Evolutionary conservation across 1,140 invertebrate species (phyloP).

Genomic region (Drosophila pectinifera): DNA sequence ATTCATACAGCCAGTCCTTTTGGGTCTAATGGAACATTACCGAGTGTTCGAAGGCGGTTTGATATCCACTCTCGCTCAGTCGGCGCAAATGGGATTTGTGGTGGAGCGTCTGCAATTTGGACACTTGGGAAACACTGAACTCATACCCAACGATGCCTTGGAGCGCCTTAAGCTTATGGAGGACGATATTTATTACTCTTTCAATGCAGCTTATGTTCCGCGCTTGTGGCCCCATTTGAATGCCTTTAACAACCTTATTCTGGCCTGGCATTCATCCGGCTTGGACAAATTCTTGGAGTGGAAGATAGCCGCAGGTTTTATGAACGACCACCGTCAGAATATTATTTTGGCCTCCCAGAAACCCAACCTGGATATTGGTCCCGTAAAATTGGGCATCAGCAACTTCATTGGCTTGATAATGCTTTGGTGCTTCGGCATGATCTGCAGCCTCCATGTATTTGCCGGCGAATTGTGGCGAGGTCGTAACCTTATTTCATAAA

Average conservation of each 20-base stretch:
- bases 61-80: slow-evolving; percentile 51
- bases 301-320: slow-evolving; percentile 65
- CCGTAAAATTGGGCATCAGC: slow-evolving; percentile 64
- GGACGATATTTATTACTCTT: slow-evolving; percentile 71
- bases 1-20: slow-evolving; percentile 49
- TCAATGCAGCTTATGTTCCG: slow-evolving; percentile 62
- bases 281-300: slow-evolving; percentile 79
- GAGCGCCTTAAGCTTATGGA: slow-evolving; percentile 72
- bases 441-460: slow-evolving; percentile 65
- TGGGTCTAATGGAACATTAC: slow-evolving; percentile 54
- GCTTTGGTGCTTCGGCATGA: slow-evolving; percentile 70
- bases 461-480: slow-evolving; percentile 47
- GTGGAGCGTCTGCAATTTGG: slow-evolving; percentile 73
- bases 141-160: slow-evolving; percentile 63
- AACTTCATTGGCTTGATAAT: slow-evolving; percentile 73
- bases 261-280: slow-evolving; percentile 72
- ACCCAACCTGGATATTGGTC: slow-evolving; percentile 61
- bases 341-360: slow-evolving; percentile 62
- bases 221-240: slow-evolving; percentile 64
- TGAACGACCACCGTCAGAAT: slow-evolving; percentile 70
- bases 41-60: slow-evolving; percentile 37
- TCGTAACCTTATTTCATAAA: too few species aligned
- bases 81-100: slow-evolving; percentile 74
- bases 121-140: slow-evolving; percentile 66
- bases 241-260: slow-evolving; percentile 62